Evolutionary conservation across 1,140 invertebrate species (phyloP), one percentile per base, ranked within the genome.

Genomic region (Phortica variegata): DNA sequence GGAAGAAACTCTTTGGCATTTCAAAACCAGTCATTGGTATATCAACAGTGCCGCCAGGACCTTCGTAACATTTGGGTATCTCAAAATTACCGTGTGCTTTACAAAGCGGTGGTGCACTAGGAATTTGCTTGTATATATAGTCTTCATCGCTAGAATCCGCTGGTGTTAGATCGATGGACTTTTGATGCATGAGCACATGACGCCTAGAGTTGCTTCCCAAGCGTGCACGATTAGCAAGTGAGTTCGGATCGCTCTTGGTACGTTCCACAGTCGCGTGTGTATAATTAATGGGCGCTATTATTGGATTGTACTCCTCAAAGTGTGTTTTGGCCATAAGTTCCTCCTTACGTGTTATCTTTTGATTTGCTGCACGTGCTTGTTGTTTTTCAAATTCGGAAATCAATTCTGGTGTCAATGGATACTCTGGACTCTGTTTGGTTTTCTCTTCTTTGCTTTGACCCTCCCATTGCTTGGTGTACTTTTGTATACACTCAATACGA

Each of bases 161-260:
- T 1, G 88, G 88, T 8, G 89, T 90, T 5, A 90, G 75, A 65
- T 91, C 89, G 50, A 92, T 90, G 0, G 88, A 90, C 66, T 91
- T 91, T 58, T 91, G 89, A 74, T 91, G 89, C 82, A 87, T 90
- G n/a, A 91, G 73, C 29, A 88, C 82, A 65, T 88, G 84, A 2
- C 87, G 80, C 20, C 87, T 80, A 8, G 83, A 85, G 61, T 83
- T 87, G 17, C 85, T 86, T 45, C 83, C 86, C 49, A 88, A 78
- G 34, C 85, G 79, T 43, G 84, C 84, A 39, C 87, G 80, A 56
- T 84, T 83, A 0, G 87, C 84, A 42, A 85, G 75, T 26, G 83
- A 85, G 65, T 90, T 90, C 1, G 89, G 89, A 79, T 91, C 89
- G 57, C 88, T 90, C 68, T 90, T 91, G 6, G 89, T 90, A 45